Conservation (phyloP, 2,113 vertebrate genomes). For the Physeter macrocephalus region DNA sequence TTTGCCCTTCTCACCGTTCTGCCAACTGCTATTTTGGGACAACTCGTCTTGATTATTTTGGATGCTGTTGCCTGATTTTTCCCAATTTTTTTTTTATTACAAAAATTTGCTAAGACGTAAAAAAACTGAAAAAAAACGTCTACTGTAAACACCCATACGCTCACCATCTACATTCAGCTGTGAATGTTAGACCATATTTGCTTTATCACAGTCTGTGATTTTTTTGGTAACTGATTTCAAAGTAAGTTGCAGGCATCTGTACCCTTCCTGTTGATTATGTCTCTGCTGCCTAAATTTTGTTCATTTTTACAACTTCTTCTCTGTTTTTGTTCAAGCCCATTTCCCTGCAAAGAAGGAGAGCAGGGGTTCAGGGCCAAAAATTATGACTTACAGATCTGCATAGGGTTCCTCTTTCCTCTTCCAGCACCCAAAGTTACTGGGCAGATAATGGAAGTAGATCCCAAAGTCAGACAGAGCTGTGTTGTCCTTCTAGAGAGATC, state of each 20-base stretch:
- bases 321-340: background rate
- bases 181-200: background rate
- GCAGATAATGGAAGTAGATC: background rate
- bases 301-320: background rate
- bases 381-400: background rate
- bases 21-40: background rate
- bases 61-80: background rate
- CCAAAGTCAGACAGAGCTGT: background rate
- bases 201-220: background rate
- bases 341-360: background rate
- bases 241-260: background rate
- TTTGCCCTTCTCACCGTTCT: background rate
- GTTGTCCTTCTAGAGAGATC: background rate
- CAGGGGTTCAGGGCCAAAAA: background rate
- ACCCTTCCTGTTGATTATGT: background rate
- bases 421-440: background rate
- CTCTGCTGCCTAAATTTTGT: background rate
- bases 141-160: background rate
- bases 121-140: background rate
- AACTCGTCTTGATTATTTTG: background rate
- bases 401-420: background rate
- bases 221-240: background rate
- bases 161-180: background rate
- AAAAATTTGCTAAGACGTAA: background rate
- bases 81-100: background rate